Evolutionary conservation across 1,140 invertebrate genomes (phyloP).

Genomic region (Panulirus ornatus): DNA sequence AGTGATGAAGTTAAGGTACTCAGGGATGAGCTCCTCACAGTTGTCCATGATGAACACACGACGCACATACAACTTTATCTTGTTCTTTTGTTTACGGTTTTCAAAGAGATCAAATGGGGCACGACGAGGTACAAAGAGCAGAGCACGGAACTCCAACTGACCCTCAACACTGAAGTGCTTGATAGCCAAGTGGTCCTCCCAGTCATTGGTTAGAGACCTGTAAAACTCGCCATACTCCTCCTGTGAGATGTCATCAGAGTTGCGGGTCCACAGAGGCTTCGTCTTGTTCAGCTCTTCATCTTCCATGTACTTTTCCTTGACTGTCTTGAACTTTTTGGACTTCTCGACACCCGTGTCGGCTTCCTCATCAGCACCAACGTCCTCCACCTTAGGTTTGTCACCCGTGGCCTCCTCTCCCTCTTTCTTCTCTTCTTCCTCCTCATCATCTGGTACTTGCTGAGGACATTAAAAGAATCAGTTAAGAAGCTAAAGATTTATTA

Average conservation of each 20-base stretch:
- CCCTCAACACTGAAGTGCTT: slow-evolving; percentile 99
- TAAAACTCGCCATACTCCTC: slow-evolving; percentile 99
- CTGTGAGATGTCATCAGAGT: slow-evolving; percentile 97
- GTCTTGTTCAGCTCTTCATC: slow-evolving; percentile 99
- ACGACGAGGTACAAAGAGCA: slow-evolving; percentile 95
- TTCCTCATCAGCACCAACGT: slow-evolving; percentile 93
- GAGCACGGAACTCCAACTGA: slow-evolving; percentile 96
- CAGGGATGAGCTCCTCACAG: slow-evolving; percentile 98
- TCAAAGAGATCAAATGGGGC: slow-evolving; percentile 99
- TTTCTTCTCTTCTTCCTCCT: slow-evolving; percentile 82
- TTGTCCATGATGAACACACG: slow-evolving; percentile 98
- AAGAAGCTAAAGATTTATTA: too few species aligned
- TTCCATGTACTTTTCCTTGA: slow-evolving; percentile 98
- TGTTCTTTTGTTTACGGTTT: slow-evolving; percentile 98
- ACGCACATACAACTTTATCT: slow-evolving; percentile 91
- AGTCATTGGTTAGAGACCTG: slow-evolving; percentile 98
- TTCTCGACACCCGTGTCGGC: slow-evolving; percentile 89
- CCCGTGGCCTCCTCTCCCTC: slow-evolving; percentile 81
- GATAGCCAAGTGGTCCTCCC: slow-evolving; percentile 99
- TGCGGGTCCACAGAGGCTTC: slow-evolving; percentile 99
- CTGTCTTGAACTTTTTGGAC: slow-evolving; percentile 95
- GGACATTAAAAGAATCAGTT: neutral
- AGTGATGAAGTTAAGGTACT: slow-evolving; percentile 97
- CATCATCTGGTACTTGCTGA: slow-evolving; percentile 91
- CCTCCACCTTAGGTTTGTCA: slow-evolving; percentile 89